Evolutionary conservation across 2,888 invertebrate species (phyloP).

Genomic region (Mylabris sibirica): DNA sequence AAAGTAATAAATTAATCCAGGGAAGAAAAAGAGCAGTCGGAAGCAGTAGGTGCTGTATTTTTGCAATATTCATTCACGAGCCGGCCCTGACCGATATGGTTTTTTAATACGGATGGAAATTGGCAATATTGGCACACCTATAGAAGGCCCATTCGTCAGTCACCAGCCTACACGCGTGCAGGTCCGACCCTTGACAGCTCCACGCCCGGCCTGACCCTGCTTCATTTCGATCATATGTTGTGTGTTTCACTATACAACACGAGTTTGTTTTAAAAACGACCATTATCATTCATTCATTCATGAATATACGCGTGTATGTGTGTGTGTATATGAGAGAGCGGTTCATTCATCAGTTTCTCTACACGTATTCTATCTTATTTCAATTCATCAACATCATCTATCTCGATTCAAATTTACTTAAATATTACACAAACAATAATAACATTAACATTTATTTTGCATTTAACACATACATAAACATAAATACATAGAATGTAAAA

Average conservation of each 20-base stretch:
- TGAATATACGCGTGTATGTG: conserved; percentile 48
- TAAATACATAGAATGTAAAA: not conserved
- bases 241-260: conserved; percentile 43
- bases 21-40: too few species aligned
- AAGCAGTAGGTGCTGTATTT: too few species aligned
- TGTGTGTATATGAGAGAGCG: too few species aligned
- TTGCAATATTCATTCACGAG: too few species aligned
- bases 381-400: conserved; percentile 23
- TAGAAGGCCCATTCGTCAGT: conserved; percentile 45
- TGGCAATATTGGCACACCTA: conserved; percentile 49
- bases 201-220: conserved; percentile 56
- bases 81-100: not conserved
- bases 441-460: conserved; percentile 20
- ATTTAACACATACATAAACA: conserved; percentile 31
- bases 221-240: conserved; percentile 49
- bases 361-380: conserved; percentile 20
- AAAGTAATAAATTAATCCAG: too few species aligned
- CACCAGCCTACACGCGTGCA: conserved; percentile 45
- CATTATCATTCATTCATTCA: conserved; percentile 58
- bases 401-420: conserved; percentile 15
- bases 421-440: conserved; percentile 24
- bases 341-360: conserved; percentile 57
- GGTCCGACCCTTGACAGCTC: conserved; percentile 51
- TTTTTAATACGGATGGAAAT: conserved; percentile 33
- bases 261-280: conserved; percentile 34